Evolutionary conservation across 2,888 invertebrate species (phyloP).

Genomic region (Agrochola macilenta): DNA sequence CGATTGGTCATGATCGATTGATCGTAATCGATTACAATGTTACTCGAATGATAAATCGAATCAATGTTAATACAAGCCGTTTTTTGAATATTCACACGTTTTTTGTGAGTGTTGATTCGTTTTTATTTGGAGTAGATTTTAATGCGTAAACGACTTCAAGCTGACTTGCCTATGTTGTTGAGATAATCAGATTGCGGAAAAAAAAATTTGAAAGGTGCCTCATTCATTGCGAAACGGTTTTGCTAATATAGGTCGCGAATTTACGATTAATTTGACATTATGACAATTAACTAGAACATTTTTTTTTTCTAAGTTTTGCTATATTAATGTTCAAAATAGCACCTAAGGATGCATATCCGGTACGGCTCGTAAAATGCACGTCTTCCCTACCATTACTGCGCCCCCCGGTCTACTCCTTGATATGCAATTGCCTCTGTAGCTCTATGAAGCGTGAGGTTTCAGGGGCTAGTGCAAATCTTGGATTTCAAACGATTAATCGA

Average conservation of each 20-base stretch:
- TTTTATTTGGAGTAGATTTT: conserved; percentile 38
- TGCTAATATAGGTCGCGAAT: conserved; percentile 7
- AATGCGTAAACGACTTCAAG: conserved; percentile 29
- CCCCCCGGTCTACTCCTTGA: too few species aligned
- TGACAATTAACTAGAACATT: not conserved
- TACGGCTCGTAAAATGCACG: too few species aligned
- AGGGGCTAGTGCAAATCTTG: too few species aligned
- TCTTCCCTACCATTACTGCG: too few species aligned
- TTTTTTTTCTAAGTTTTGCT: not conserved
- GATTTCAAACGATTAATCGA: too few species aligned
- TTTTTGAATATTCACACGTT: conserved; percentile 63
- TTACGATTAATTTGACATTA: conserved; percentile 4
- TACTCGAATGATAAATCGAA: conserved; percentile 70
- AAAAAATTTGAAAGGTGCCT: conserved; percentile 15
- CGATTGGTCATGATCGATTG: conserved; percentile 71
- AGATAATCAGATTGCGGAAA: not conserved
- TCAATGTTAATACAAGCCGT: conserved; percentile 57
- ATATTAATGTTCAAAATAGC: not conserved
- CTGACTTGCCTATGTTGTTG: conserved; percentile 12
- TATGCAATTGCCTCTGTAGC: too few species aligned
- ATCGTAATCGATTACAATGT: conserved; percentile 69
- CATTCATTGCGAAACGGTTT: conserved; percentile 21
- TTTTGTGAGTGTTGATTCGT: conserved; percentile 22
- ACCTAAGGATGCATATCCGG: too few species aligned
- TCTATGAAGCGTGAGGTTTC: too few species aligned